Conservation (phyloP, 2,888 invertebrate species). For the Drosophila mettleri region DNA sequence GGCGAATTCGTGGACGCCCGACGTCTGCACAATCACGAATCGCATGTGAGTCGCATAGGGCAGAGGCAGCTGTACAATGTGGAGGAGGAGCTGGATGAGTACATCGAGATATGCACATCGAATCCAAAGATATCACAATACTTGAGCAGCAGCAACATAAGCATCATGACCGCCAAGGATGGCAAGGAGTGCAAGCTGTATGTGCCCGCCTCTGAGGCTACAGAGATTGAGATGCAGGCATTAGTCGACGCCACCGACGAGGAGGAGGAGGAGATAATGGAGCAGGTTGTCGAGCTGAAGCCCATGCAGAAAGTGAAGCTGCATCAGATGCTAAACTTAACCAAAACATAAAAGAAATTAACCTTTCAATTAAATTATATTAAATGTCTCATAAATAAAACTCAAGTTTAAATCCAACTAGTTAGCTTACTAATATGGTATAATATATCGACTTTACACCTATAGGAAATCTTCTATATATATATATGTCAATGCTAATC, state of each 20-base stretch:
- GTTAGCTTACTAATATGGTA: constrained; percentile 24
- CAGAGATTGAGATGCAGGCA: constrained; percentile 70
- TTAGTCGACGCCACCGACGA: constrained; percentile 53
- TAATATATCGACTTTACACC: background rate
- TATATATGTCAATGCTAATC: background rate
- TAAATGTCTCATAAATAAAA: constrained; percentile 34
- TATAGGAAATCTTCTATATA: background rate
- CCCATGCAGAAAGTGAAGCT: constrained; percentile 43
- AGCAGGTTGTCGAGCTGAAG: constrained; percentile 41
- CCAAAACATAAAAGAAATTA: constrained; percentile 12
- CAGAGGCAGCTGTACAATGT: constrained; percentile 82
- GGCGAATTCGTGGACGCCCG: constrained; percentile 81
- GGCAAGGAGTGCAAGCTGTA: constrained; percentile 83
- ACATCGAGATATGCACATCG: constrained; percentile 83
- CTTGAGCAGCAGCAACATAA: constrained; percentile 79
- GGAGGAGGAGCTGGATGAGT: constrained; percentile 84
- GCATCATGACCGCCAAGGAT: constrained; percentile 79
- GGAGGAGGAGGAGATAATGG: constrained; percentile 24
- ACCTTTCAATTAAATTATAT: constrained; percentile 11
- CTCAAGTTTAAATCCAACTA: constrained; percentile 22
- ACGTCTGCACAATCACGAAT: constrained; percentile 82
- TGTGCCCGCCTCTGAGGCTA: constrained; percentile 79
- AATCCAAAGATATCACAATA: constrained; percentile 81
- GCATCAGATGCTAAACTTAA: constrained; percentile 30
- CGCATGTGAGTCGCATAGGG: constrained; percentile 83